Evolutionary conservation across 2,888 invertebrate genomes (phyloP), one percentile per base, ranked within the genome.

Genomic region (Horisme vitalbata): DNA sequence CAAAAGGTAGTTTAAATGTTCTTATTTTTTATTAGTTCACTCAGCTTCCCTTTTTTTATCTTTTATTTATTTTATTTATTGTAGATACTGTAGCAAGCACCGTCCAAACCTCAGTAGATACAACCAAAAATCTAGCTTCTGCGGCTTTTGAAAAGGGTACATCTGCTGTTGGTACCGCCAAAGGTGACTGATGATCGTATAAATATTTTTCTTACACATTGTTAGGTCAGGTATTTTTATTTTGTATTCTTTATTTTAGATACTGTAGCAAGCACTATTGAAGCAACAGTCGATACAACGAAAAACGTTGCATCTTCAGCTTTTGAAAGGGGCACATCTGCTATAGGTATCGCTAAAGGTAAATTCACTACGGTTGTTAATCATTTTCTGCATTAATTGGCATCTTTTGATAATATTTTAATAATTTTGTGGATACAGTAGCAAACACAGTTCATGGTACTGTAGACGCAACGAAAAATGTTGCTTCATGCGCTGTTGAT

Each of bases 391-490:
- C n/a, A n/a, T n/a, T n/a, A n/a, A 23, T n/a, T 2, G 18, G 18
- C 18, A 4, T n/a, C 7, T 8, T 2, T 3, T 23, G 23, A 18
- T 10, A 13, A 18, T 31, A 37, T 33, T 24, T 34, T 26, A 20
- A 3, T 37, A 31, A 26, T 34, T 38, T 43, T 45, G 10, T 45
- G 38, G 45, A 45, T 32, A 38, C 37, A 2, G 23, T 45, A 28
- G 21, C 33, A 32, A 76, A 63, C 43, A 73, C 79, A 23, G 59
- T 75, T 13, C 47, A 65, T 39, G 63, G 64, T 34, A 76, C 80
- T 10, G 70, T 81, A 65, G 80, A 82, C 35, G 67, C 65, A 2
- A 78, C 80, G n/a, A 83, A 79, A 59, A 76, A 68, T 54, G 68
- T 71, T 9, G 69, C 76, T 3, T 61, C 75, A 4, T 63, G 73